These are phyloP conservation scores for Seriola rivoliana DNA, from an alignment of 2,113 vertebrate genomes.

Conservation along the genomic window DNA sequence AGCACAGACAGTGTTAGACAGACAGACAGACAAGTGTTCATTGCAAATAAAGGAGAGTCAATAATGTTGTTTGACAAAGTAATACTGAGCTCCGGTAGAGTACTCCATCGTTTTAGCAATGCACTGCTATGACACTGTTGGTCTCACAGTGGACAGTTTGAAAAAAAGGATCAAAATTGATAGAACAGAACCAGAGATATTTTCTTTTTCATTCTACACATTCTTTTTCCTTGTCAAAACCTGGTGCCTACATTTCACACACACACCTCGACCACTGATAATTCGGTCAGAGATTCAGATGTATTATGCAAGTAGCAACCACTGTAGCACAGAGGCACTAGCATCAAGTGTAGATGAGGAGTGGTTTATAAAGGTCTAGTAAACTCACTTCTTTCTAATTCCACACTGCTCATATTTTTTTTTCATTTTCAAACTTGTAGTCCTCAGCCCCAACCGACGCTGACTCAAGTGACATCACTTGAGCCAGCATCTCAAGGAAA, in stretches of 20 bases:
- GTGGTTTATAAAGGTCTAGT: neutral
- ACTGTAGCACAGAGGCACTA: neutral
- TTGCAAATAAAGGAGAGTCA: too few species aligned
- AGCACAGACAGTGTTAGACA: too few species aligned
- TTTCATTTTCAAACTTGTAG: neutral
- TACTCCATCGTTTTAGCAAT: too few species aligned
- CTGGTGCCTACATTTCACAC: neutral
- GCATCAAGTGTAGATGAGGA: neutral
- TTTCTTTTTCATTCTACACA: too few species aligned
- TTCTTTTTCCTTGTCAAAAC: neutral
- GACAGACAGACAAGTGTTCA: too few species aligned
- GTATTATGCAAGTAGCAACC: neutral
- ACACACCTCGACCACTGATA: neutral
- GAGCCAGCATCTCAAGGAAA: neutral
- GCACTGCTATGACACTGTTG: too few species aligned
- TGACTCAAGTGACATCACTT: too few species aligned
- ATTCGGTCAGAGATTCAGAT: accelerated
- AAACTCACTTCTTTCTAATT: neutral
- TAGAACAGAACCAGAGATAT: too few species aligned
- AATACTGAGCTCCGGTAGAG: too few species aligned
- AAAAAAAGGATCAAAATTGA: too few species aligned
- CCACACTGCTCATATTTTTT: neutral
- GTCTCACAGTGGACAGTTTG: too few species aligned
- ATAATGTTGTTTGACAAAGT: too few species aligned
- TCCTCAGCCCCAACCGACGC: neutral